Evolutionary conservation across 2,113 vertebrate species (phyloP).

Genomic region (Triplophysa tibetana): DNA sequence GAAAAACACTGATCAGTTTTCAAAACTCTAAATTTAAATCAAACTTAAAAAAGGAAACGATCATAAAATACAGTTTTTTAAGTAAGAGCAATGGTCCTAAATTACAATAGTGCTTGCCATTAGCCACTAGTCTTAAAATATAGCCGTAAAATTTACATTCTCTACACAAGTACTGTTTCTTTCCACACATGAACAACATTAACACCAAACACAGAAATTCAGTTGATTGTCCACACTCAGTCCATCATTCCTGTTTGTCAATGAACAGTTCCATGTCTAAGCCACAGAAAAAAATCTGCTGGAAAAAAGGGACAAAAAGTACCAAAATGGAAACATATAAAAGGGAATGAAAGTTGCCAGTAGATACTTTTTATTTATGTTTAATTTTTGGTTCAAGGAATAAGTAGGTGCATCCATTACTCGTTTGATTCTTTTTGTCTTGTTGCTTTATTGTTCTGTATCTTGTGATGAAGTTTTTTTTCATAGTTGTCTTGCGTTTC

Average conservation of each 20-base stretch:
- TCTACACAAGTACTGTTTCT: conserved; percentile 99
- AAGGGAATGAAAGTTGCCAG: conserved; percentile 98
- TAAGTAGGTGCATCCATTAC: conserved; percentile 97
- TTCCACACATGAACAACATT: conserved; percentile 98
- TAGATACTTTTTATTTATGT: conserved; percentile 82
- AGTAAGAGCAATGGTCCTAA: conserved; percentile 92
- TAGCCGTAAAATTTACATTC: conserved; percentile 99
- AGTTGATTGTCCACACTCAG: conserved; percentile 99
- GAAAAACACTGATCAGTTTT: conserved; percentile 83
- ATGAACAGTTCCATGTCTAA: conserved; percentile 93
- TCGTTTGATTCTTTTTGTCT: conserved; percentile 66
- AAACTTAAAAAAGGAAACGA: conserved; percentile 62
- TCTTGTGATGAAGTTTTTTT: conserved; percentile 49
- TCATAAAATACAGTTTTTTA: conserved; percentile 79
- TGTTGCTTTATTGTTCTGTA: conserved; percentile 46
- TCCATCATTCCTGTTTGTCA: conserved; percentile 91
- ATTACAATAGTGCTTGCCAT: conserved; percentile 98
- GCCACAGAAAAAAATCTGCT: conserved; percentile 77
- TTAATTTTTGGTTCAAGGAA: conserved; percentile 98
- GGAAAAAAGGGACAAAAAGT: conserved; percentile 79
- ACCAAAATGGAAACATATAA: conserved; percentile 93
- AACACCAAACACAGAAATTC: conserved; percentile 97
- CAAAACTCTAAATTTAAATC: conserved; percentile 59
- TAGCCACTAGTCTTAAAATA: conserved; percentile 99
- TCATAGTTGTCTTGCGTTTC: conserved; percentile 46